Percentiles rank a stretch among this genome's conserved stretches.
These are phyloP conservation scores for Psilopogon haemacephalus DNA, from an alignment of 2,113 vertebrate species.

Conservation along the genomic window DNA sequence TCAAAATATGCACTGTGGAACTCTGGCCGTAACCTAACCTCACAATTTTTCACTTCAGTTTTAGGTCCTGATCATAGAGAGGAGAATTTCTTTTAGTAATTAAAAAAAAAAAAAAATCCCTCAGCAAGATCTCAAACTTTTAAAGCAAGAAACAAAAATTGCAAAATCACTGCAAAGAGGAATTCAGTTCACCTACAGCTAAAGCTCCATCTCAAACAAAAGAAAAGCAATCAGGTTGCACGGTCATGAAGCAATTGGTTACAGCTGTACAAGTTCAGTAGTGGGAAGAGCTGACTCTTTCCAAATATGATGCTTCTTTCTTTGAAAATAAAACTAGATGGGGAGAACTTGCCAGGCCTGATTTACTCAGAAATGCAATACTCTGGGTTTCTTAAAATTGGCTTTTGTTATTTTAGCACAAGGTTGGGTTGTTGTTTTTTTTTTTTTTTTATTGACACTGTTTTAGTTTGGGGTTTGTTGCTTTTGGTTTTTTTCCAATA, in stretches of 20 bases:
- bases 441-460: not conserved
- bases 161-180: not conserved
- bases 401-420: not conserved
- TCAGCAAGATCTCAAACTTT: not conserved
- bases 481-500: not conserved
- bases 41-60: not conserved
- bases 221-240: constrained; percentile 29
- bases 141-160: not conserved
- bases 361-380: not conserved
- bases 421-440: too few relatives aligned
- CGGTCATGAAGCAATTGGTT: not conserved
- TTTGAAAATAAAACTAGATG: not conserved
- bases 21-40: not conserved
- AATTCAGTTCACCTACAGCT: not conserved
- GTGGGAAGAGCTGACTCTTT: not conserved
- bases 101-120: not conserved
- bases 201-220: not conserved
- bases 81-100: not conserved
- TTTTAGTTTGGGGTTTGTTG: not conserved
- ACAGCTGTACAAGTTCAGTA: not conserved
- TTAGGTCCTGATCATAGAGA: not conserved
- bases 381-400: not conserved
- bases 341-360: not conserved
- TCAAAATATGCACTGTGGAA: not conserved
- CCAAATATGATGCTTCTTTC: not conserved